A percentile compares a stretch with the other conserved stretches of the same genome.
These are phyloP conservation scores for Rhynchotus rufescens DNA, from an alignment of 2,797 vertebrate genomes.

Conservation along the genomic window DNA sequence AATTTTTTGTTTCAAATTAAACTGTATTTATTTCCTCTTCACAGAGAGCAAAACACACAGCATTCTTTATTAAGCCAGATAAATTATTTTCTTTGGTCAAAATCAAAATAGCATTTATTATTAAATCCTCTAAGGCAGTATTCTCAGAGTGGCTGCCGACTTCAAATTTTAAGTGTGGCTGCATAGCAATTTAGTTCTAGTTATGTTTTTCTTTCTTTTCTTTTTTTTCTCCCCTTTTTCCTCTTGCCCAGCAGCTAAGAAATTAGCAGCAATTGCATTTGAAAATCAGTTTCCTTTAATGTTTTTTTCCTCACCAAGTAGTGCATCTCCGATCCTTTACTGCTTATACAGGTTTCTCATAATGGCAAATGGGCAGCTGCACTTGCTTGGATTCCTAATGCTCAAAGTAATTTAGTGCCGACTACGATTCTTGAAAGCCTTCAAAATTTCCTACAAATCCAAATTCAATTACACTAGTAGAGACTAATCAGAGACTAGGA, in stretches of 20 bases:
- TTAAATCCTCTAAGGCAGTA: conserved; percentile 38
- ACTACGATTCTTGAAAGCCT: conserved; percentile 66
- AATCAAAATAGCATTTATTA: conserved; percentile 52
- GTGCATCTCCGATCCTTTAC: background rate
- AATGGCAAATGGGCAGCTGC: conserved; percentile 47
- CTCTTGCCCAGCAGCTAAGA: conserved; percentile 57
- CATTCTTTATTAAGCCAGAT: background rate
- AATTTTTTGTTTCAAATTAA: background rate
- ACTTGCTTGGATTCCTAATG: conserved; percentile 52
- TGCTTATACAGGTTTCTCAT: conserved; percentile 44
- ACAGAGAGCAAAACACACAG: background rate
- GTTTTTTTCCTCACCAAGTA: background rate
- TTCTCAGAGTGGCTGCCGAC: conserved; percentile 28
- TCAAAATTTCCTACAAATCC: conserved; percentile 70
- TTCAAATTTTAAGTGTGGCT: conserved; percentile 57
- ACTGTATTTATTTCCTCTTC: background rate
- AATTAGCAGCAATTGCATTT: conserved; percentile 70
- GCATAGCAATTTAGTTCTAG: conserved; percentile 60
- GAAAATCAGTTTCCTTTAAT: conserved; percentile 46
- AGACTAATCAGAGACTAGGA: conserved; percentile 58
- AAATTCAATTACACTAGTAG: conserved; percentile 70
- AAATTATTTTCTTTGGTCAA: conserved; percentile 35
- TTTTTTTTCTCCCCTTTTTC: conserved; percentile 8
- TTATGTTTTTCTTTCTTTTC: conserved; percentile 73
- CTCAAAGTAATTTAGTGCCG: conserved; percentile 74